Evolutionary conservation across 2,113 vertebrate species (phyloP), one percentile per base, ranked within the genome.

Genomic region (Columba livia): DNA sequence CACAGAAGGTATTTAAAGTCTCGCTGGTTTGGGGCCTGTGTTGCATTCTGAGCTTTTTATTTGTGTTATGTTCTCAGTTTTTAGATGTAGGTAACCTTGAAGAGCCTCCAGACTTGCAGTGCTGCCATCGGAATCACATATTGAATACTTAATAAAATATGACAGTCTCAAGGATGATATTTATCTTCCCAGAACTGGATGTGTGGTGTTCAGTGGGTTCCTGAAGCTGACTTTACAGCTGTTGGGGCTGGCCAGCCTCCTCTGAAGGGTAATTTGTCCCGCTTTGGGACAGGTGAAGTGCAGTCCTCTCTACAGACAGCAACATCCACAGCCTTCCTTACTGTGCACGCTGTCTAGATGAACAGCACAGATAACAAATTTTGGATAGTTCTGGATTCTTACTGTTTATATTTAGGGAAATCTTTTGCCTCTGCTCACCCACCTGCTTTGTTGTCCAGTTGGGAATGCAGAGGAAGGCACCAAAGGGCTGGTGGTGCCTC

Each of bases 81-180:
- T 94, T 83, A 85, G 25, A 64, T 29, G 83, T 56, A 57, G 38
- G 47, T 71, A 56, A 94, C 82, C 82, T 62, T 82, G 74, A 91
- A 88, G 53, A 94, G 62, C 82, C 57, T 67, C 57, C 66, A 90
- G 86, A 85, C 82, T 62, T 32, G 58, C 42, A 32, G 87, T 2
- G 4, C 75, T 48, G 72, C 67, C 5, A 2, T 5, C 25, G 81
- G 62, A 75, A 60, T 60, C 23, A 4, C 67, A 11, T 47, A 5
- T 2, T n/a, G 69, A 87, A 84, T 91, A 6, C 9, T 56, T 38
- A 62, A 89, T 92, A 34, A 36, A 66, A 50, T 2, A 15, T 7
- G 38, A 18, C 25, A 57, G 12, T 23, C 50, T 89, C 10, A 1
- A 20, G 61, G 50, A 36, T 36, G 8, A 0, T 3, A 5, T 56